These are phyloP conservation scores for Cavia aperea DNA, from an alignment of 2,113 vertebrate species.

Conservation along the genomic window DNA sequence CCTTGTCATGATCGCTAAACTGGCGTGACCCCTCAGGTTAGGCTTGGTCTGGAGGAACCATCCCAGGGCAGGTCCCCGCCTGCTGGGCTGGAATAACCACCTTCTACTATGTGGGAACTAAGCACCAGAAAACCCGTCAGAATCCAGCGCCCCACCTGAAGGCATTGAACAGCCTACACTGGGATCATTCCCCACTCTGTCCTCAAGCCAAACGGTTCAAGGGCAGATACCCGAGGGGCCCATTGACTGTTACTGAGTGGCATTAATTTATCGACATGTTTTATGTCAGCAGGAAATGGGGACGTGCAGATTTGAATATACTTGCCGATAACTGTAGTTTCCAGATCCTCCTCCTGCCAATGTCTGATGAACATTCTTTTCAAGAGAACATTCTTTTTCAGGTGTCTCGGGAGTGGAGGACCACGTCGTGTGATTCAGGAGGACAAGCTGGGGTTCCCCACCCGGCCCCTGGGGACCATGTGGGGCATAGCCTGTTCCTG, in stretches of 20 bases:
- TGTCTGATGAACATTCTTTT: not conserved
- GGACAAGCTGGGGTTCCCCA: accelerated
- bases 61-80: accelerated
- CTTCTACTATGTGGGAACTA: accelerated
- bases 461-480: accelerated
- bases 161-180: accelerated
- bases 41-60: not conserved
- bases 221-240: accelerated
- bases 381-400: not conserved
- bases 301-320: accelerated
- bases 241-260: too few relatives aligned
- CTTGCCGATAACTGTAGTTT: not conserved
- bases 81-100: not conserved
- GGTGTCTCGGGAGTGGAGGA: accelerated
- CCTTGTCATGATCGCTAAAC: accelerated
- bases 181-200: not conserved
- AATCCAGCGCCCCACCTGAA: too few relatives aligned
- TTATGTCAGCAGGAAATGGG: not conserved
- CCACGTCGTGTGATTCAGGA: accelerated
- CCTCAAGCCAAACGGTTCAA: not conserved
- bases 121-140: not conserved
- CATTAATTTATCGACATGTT: not conserved
- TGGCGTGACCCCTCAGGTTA: accelerated
- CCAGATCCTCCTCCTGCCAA: not conserved
- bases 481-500: accelerated